These are phyloP conservation scores for Chondrilla cf. caribensis DNA, from an alignment of 37 sponge, comb jelly and placozoan species.

Conservation along the genomic window DNA sequence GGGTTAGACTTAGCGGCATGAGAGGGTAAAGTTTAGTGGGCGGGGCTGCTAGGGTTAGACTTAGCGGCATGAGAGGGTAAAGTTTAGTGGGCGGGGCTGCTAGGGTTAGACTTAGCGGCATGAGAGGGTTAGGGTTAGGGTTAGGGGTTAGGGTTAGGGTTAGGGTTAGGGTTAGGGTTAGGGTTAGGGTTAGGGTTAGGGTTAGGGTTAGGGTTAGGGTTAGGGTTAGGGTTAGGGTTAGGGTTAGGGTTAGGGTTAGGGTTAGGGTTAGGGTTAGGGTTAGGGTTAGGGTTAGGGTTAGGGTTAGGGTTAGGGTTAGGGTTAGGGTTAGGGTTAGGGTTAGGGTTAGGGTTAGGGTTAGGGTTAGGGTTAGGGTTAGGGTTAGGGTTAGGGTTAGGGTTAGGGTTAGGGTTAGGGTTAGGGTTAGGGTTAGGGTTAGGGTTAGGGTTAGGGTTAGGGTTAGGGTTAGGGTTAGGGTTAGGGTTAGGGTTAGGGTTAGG, in stretches of 20 bases:
- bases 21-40: too few species aligned
- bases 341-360: slow-evolving; percentile 1
- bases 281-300: background rate
- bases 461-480: slow-evolving; percentile 1
- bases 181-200: background rate
- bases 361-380: slow-evolving; percentile 5
- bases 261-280: slow-evolving; percentile 4
- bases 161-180: background rate
- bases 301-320: slow-evolving; percentile 5
- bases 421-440: slow-evolving; percentile 5
- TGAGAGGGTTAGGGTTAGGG: background rate
- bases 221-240: background rate
- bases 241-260: too few species aligned
- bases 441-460: slow-evolving; percentile 9
- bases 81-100: too few species aligned
- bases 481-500: slow-evolving; percentile 5
- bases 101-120: too few species aligned
- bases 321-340: slow-evolving; percentile 4
- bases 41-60: too few species aligned
- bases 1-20: too few species aligned
- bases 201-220: slow-evolving; percentile 5
- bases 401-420: slow-evolving; percentile 1
- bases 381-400: slow-evolving; percentile 9
- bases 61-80: too few species aligned
- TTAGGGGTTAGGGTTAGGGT: background rate